Percentiles rank a stretch among this genome's conserved stretches.
Conservation (phyloP, 2,113 vertebrate species). For the Corythoichthys haematopterus region DNA sequence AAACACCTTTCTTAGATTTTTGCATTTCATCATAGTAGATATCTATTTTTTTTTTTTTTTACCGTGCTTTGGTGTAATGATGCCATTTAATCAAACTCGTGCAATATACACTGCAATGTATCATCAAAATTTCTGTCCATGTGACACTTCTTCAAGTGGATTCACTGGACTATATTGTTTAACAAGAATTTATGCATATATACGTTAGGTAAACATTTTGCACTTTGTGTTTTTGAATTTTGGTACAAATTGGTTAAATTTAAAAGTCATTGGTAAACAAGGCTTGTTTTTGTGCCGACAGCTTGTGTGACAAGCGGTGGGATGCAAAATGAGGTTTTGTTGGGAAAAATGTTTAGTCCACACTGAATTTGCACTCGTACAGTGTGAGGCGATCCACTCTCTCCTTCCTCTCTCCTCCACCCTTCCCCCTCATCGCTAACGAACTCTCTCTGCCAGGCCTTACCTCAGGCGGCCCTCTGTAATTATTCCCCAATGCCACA, state of each 20-base stretch:
- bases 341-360: conserved; percentile 40
- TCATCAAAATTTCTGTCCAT: not conserved
- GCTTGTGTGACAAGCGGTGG: conserved; percentile 21
- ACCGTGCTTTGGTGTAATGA: not conserved
- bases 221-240: conserved; percentile 34
- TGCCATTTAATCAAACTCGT: not conserved
- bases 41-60: not conserved
- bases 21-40: too few relatives aligned
- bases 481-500: conserved; percentile 75
- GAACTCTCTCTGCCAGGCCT: conserved; percentile 68
- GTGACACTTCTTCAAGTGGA: conserved; percentile 4
- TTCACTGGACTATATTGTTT: conserved; percentile 2
- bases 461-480: conserved; percentile 69
- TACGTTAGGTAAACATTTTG: conserved; percentile 7
- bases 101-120: not conserved
- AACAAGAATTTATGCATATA: conserved; percentile 23
- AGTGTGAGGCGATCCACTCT: conserved; percentile 43
- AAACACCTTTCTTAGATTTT: too few relatives aligned
- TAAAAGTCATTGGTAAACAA: conserved; percentile 39
- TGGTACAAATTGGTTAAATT: conserved; percentile 50
- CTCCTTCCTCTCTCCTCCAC: conserved; percentile 44
- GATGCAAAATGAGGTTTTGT: conserved; percentile 27
- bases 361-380: conserved; percentile 32
- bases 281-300: conserved; percentile 21
- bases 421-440: conserved; percentile 62